Percentiles rank a stretch among this genome's conserved stretches.
Evolutionary conservation across 2,888 invertebrate species (phyloP).

Genomic region (Eupeodes latifasciatus): DNA sequence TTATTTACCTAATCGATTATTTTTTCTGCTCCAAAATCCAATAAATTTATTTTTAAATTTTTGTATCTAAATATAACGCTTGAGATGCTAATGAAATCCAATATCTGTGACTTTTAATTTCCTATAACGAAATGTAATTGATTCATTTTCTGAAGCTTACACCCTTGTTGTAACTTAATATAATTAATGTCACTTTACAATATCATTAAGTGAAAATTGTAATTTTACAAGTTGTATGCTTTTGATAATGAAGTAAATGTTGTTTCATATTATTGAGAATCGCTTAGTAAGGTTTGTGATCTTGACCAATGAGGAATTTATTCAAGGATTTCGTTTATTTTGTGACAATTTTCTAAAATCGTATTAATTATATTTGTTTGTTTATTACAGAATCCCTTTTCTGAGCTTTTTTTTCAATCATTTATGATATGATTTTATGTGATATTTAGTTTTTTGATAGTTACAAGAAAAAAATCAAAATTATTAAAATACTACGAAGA

Average conservation of each 20-base stretch:
- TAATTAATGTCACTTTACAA: neutral
- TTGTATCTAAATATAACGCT: neutral
- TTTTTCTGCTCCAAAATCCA: neutral
- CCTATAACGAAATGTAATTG: neutral
- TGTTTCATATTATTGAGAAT: neutral
- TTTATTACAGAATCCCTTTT: no score
- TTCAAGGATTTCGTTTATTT: neutral
- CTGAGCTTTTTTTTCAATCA: no score
- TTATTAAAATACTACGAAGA: no score
- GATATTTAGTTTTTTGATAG: no score
- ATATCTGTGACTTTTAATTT: neutral
- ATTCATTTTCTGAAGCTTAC: neutral
- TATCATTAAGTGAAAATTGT: neutral
- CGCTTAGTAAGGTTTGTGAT: neutral
- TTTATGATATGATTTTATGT: no score
- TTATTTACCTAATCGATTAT: no score
- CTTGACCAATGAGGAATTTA: neutral
- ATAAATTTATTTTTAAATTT: neutral
- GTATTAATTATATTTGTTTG: no score
- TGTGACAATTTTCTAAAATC: neutral
- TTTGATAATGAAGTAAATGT: neutral
- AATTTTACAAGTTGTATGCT: neutral
- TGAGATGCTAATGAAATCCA: neutral
- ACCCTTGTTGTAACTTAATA: neutral
- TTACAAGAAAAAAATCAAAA: no score